Evolutionary conservation across 1,140 invertebrate species (phyloP), one percentile per base, ranked within the genome.

Genomic region (Drosophila pseudoananassae): DNA sequence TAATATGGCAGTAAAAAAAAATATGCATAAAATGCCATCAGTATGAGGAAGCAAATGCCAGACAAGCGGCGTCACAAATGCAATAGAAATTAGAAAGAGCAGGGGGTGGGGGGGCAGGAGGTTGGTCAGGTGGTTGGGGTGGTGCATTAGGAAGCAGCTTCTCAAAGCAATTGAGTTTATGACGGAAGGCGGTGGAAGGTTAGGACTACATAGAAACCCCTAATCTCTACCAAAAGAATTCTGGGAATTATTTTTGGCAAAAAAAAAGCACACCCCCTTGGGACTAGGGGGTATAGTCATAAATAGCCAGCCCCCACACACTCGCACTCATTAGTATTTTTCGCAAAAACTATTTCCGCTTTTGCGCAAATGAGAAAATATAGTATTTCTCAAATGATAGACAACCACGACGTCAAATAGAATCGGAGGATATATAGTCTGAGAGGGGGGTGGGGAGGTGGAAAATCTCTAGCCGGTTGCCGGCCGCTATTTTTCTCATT

Each of bases 321-420:
- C 52, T 23, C 50, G 9, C 23, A 15, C 15, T 9, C 31, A 60
- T 59, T 61, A 51, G 55, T 56, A 38, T 59, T 50, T 65, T 73
- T 73, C 51, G 73, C 65, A 60, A 85, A 88, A 85, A 88, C 82
- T 87, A 87, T 87, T 87, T 87, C 82, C 82, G 82, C 82, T 82
- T 88, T 87, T 71, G 73, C 66, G 73, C 70, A 82, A 75, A 80
- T 47, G 36, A 40, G 38, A 75, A 75, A 49, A 64, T 64, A 73
- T 47, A n/a, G n/a, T n/a, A n/a, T n/a, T n/a, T 57, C 57, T 53
- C 31, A 49, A 73, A 38, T 8, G 15, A 12, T 29, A 54, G 38
- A 3, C 38, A 14, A 43, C 40, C 4, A 7, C 40, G 40, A 15
- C 40, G 14, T 17, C 14, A 43, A 43, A 6, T 14, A 14, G 14